phyloP scores from a whole-genome alignment of 2,113 vertebrate genomes.

The Struthio camelus region DNA sequence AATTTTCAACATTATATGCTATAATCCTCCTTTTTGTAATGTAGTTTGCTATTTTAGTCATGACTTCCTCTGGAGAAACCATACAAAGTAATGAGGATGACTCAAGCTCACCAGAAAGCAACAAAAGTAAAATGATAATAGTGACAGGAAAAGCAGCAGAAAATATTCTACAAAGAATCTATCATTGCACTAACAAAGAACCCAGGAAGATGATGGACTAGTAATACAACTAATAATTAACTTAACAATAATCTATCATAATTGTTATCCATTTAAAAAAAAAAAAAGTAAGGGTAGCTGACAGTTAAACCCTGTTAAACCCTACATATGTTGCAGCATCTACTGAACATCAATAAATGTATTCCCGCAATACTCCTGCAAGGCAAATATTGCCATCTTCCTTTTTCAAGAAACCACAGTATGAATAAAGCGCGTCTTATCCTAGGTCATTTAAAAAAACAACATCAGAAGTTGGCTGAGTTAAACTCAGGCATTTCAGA shows the following conservation, averaged over 20 bases:
- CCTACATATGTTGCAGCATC: not conserved
- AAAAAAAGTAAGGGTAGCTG: not conserved
- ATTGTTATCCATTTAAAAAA: not conserved
- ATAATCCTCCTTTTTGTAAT: not conserved
- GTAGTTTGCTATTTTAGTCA: not conserved
- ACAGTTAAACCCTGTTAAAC: not conserved
- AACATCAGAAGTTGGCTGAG: not conserved
- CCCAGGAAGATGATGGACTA: not conserved
- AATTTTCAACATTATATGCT: not conserved
- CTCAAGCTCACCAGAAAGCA: not conserved
- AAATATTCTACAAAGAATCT: not conserved
- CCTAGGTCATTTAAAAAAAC: not conserved
- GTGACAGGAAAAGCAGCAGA: not conserved
- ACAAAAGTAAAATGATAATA: not conserved
- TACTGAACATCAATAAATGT: not conserved
- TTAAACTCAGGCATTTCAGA: not conserved
- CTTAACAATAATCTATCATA: rapidly evolving
- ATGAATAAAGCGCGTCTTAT: not conserved
- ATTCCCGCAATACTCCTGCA: not conserved
- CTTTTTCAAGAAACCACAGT: not conserved
- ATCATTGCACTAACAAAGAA: not conserved
- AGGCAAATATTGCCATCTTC: not conserved
- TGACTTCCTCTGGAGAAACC: not conserved
- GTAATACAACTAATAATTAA: not conserved
- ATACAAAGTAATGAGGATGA: not conserved